Evolutionary conservation across 2,888 invertebrate species (phyloP).

Genomic region (Gastracanthus pulcherrimus): DNA sequence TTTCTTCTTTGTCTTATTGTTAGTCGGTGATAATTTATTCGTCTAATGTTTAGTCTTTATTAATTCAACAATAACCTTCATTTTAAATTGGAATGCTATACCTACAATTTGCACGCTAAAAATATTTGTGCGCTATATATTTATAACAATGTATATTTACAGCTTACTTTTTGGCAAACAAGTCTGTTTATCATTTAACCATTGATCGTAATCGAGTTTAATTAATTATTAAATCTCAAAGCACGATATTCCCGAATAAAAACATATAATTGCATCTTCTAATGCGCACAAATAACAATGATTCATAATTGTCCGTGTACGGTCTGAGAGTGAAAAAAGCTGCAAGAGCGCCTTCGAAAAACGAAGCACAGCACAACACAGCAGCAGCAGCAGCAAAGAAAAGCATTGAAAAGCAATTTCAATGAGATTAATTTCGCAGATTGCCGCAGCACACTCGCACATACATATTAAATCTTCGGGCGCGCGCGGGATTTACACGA

Average conservation of each 20-base stretch:
- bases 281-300: neutral
- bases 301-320: neutral
- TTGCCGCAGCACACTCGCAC: conserved; percentile 4
- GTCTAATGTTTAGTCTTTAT: too few relatives aligned
- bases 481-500: conserved; percentile 41
- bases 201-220: neutral
- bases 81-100: too few relatives aligned
- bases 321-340: neutral
- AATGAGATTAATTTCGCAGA: conserved; percentile 52
- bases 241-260: neutral
- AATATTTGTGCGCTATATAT: neutral
- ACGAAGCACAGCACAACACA: too few relatives aligned
- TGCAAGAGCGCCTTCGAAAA: too few relatives aligned
- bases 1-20: too few relatives aligned
- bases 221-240: neutral
- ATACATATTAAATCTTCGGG: neutral
- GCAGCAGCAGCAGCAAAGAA: neutral
- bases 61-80: too few relatives aligned
- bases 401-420: conserved; percentile 45
- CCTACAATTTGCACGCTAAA: too few relatives aligned
- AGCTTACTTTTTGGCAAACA: neutral
- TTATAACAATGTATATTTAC: neutral
- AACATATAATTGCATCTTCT: neutral
- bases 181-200: conserved; percentile 2
- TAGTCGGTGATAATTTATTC: too few relatives aligned